Conservation (phyloP, 2,113 vertebrate species). For the Saguinus imperator region DNA sequence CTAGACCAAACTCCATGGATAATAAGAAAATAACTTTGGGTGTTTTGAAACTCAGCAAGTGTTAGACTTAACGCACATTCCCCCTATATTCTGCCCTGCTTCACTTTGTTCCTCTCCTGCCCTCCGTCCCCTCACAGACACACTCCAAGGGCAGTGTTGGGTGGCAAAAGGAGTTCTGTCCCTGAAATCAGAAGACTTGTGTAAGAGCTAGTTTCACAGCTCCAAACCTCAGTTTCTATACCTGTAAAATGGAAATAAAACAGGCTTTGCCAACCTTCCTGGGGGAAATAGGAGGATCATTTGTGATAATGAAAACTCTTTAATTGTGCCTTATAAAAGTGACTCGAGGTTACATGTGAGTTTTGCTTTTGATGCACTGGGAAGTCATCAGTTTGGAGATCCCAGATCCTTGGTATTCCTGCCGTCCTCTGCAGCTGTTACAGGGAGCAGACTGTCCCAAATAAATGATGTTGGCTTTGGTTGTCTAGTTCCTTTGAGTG, state of each 20-base stretch:
- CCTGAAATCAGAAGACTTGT: background rate
- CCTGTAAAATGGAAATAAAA: background rate
- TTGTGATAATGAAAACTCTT: background rate
- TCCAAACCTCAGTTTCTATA: background rate
- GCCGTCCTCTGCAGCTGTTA: background rate
- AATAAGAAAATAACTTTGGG: background rate
- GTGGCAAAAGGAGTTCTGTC: background rate
- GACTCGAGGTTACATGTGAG: accelerated
- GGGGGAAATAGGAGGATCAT: background rate
- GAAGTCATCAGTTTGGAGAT: background rate
- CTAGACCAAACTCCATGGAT: background rate
- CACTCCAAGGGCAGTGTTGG: background rate
- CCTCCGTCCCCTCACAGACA: background rate
- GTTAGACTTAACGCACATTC: background rate
- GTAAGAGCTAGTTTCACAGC: background rate
- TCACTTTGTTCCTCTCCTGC: background rate
- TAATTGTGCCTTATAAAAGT: background rate
- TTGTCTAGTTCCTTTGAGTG: background rate
- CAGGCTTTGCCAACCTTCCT: background rate
- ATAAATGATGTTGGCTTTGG: background rate
- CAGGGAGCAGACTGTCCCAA: background rate
- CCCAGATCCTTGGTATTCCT: background rate
- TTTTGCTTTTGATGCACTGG: background rate
- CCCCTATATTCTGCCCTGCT: background rate
- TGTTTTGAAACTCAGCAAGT: background rate